Evolutionary conservation across 2,888 invertebrate genomes (phyloP).

Genomic region (Yponomeuta malinellus): DNA sequence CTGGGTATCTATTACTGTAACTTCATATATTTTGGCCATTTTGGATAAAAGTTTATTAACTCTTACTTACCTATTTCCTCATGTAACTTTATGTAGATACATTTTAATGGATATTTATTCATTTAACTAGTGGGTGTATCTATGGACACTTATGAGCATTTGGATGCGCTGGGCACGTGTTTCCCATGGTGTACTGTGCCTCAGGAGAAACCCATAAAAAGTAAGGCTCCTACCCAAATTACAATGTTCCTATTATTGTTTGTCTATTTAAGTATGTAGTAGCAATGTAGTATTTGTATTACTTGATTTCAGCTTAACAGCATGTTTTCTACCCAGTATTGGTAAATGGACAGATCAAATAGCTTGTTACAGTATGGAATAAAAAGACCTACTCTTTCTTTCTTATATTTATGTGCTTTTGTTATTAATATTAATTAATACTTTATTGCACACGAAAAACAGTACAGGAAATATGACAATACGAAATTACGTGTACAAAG

Average conservation of each 20-base stretch:
- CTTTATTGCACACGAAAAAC: too few species aligned
- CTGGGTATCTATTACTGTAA: too few species aligned
- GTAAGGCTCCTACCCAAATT: conserved; percentile 37
- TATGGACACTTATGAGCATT: conserved; percentile 84
- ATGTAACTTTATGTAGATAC: too few species aligned
- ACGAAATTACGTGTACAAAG: too few species aligned
- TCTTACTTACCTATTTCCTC: background rate
- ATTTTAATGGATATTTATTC: conserved; percentile 15
- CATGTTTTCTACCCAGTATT: background rate
- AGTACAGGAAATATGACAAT: too few species aligned
- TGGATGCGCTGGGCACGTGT: conserved; percentile 84
- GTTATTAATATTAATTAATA: too few species aligned
- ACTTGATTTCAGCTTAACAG: background rate
- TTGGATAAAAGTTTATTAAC: background rate
- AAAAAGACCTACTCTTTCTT: background rate
- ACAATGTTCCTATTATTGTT: background rate
- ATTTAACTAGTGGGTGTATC: conserved; percentile 75
- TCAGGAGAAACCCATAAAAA: conserved; percentile 59
- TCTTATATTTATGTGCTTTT: too few species aligned
- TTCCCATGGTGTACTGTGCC: conserved; percentile 83
- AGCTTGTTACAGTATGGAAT: background rate
- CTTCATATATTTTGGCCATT: background rate
- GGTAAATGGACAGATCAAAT: background rate
- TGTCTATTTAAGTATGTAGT: background rate
- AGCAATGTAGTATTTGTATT: background rate